Evolutionary conservation across 2,113 vertebrate species (phyloP).

Genomic region (Cavia aperea): DNA sequence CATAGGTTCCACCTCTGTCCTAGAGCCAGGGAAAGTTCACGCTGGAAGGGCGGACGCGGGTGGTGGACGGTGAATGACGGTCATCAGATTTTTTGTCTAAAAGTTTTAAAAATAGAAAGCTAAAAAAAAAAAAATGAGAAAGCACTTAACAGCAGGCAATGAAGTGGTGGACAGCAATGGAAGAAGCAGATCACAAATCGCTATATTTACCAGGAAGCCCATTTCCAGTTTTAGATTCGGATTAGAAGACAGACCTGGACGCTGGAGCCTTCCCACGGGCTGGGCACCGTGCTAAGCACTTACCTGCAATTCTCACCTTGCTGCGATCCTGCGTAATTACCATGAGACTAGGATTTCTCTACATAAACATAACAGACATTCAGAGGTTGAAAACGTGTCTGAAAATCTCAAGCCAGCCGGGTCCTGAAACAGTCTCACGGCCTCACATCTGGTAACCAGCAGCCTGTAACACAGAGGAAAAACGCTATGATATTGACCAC

Average conservation of each 20-base stretch:
- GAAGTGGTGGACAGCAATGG: neutral
- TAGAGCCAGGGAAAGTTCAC: neutral
- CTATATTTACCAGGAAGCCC: neutral
- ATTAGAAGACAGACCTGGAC: neutral
- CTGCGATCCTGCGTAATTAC: neutral
- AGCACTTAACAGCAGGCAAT: neutral
- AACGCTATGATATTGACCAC: neutral
- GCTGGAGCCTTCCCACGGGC: neutral
- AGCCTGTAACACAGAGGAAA: neutral
- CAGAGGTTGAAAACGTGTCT: neutral
- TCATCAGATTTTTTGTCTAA: neutral
- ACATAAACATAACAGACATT: constrained; percentile 1
- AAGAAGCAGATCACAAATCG: neutral
- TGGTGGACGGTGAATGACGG: neutral
- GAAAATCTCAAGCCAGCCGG: neutral
- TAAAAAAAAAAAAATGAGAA: neutral
- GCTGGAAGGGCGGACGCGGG: neutral
- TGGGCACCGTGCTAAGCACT: neutral
- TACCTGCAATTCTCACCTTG: neutral
- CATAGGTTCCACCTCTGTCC: neutral
- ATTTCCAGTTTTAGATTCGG: neutral
- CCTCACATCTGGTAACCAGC: neutral
- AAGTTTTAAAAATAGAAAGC: constrained; percentile 28
- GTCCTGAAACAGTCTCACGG: neutral
- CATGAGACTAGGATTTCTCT: neutral